Evolutionary conservation across 2,797 vertebrate species (phyloP).

Genomic region (Malurus leucopterus): DNA sequence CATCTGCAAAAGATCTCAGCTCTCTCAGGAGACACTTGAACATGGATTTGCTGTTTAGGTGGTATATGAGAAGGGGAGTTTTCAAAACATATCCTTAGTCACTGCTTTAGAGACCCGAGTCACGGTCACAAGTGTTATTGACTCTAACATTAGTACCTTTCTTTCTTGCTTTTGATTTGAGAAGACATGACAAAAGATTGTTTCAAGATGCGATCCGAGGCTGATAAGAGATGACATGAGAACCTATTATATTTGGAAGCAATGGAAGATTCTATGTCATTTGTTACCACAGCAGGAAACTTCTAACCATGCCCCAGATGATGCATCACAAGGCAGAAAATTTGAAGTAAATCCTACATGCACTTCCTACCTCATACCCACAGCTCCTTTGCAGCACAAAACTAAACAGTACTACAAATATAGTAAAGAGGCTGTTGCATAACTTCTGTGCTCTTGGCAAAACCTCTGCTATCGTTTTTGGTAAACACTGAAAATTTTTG

Average conservation of each 20-base stretch:
- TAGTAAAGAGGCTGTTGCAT: background rate
- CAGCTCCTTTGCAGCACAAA: background rate
- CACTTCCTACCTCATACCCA: background rate
- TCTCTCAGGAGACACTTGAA: background rate
- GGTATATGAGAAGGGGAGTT: background rate
- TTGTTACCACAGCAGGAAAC: background rate
- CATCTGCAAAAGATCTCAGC: background rate
- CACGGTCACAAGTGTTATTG: background rate
- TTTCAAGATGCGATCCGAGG: background rate
- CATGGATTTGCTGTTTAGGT: background rate
- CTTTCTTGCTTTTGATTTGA: background rate
- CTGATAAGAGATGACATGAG: background rate
- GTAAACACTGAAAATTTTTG: background rate
- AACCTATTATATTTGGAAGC: background rate
- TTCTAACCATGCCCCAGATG: background rate
- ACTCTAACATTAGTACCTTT: background rate
- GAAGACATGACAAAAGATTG: background rate
- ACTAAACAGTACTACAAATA: background rate
- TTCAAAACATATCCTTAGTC: background rate
- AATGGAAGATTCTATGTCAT: background rate
- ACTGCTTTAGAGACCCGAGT: background rate
- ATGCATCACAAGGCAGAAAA: background rate
- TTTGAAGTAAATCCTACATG: background rate
- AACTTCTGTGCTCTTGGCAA: background rate
- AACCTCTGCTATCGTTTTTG: background rate